Conservation (phyloP, 1,140 invertebrate species). For the Gyrodactylus bullatarudis region DNA sequence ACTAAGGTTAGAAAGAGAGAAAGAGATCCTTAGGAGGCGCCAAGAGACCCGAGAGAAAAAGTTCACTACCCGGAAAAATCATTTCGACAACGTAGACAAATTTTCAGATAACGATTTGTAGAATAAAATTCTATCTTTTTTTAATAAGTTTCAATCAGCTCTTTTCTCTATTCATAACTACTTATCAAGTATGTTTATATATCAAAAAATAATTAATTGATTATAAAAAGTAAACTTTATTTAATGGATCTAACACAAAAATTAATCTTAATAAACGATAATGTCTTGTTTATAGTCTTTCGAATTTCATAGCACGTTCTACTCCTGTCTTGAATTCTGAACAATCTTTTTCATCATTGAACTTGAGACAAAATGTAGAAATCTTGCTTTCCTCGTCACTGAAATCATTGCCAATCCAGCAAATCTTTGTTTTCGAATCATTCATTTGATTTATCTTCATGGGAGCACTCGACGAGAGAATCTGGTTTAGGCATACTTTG, state of each 20-base stretch:
- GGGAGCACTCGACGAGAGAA: background rate
- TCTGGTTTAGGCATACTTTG: background rate
- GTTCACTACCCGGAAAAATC: background rate
- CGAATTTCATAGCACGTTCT: background rate
- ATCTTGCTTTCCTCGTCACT: background rate
- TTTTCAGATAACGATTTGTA: background rate
- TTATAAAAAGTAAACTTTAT: no score
- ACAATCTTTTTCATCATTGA: background rate
- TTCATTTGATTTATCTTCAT: background rate
- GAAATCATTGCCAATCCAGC: conserved; percentile 3
- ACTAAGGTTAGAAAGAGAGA: background rate
- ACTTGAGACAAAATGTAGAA: background rate
- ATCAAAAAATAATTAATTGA: no score
- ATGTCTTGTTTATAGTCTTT: background rate
- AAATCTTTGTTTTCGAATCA: background rate
- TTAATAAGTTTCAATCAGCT: background rate
- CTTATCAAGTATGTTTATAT: no score
- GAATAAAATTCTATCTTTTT: background rate
- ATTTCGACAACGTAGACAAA: background rate
- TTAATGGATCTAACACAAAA: no score
- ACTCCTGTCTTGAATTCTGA: background rate
- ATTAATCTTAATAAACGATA: no score
- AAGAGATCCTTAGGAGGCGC: background rate
- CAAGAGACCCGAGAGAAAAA: background rate
- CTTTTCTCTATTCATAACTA: background rate